Percentiles rank a stretch among this genome's conserved stretches.
phyloP scores from a whole-genome alignment of 2,113 vertebrate species.

The Rhegmatorhina hoffmannsi region DNA sequence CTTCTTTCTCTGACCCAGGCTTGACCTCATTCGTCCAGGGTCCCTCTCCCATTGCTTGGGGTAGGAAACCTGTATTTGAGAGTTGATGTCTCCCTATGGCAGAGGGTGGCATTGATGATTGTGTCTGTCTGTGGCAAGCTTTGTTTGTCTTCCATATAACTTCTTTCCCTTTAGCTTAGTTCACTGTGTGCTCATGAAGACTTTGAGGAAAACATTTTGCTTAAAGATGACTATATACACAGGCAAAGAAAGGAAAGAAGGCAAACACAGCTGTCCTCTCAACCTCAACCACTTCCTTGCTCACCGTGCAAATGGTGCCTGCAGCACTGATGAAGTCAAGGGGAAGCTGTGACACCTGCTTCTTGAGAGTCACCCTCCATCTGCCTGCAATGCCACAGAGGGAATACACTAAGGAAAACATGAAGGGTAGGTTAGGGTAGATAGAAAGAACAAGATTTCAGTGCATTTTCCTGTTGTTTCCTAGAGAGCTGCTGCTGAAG shows the following conservation, averaged over 20 bases:
- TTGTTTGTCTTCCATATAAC: not conserved
- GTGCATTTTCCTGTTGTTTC: not conserved
- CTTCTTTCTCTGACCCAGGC: constrained; percentile 23
- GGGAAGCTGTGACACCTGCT: not conserved
- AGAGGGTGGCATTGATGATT: not conserved
- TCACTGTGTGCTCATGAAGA: not conserved
- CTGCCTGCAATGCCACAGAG: not conserved
- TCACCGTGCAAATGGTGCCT: not conserved
- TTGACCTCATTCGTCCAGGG: constrained; percentile 4
- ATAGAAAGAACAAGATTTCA: not conserved
- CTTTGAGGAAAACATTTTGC: not conserved
- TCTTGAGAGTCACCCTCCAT: not conserved
- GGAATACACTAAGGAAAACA: not conserved
- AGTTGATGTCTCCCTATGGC: not conserved
- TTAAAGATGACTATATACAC: not conserved
- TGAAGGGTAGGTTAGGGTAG: not conserved
- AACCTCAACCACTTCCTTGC: not conserved
- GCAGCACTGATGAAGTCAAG: not conserved
- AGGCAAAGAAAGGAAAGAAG: not conserved
- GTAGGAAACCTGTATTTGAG: not conserved
- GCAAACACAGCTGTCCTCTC: not conserved
- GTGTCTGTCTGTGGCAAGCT: not conserved
- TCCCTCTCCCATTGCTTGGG: not conserved
- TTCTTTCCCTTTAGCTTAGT: not conserved
- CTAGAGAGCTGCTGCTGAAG: not conserved